phyloP scores from a whole-genome alignment of 2,113 vertebrate genomes.

The Mustela nigripes region DNA sequence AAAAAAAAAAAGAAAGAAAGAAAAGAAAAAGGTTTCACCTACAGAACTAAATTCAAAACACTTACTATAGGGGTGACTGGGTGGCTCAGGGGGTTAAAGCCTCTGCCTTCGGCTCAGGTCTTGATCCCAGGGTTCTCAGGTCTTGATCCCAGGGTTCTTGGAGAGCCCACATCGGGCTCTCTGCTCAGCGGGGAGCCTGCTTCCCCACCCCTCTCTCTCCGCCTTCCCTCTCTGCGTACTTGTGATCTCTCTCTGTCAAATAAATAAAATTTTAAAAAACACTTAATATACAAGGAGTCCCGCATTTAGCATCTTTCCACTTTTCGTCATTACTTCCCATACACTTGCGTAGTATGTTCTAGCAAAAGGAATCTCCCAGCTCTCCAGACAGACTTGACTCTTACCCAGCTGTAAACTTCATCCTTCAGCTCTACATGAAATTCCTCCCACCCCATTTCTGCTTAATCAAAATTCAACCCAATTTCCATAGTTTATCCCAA shows the following conservation, averaged over 20 bases:
- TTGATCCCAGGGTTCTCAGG: no score
- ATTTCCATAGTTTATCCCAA: background rate
- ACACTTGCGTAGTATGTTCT: background rate
- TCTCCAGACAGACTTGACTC: background rate
- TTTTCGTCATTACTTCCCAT: background rate
- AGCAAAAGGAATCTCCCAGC: background rate
- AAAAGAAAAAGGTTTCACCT: background rate
- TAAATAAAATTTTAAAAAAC: no score
- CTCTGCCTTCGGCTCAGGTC: no score
- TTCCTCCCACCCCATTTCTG: background rate
- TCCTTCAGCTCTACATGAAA: background rate
- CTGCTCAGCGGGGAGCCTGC: no score
- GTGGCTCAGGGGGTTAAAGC: no score
- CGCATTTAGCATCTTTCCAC: background rate
- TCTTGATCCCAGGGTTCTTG: no score
- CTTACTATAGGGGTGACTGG: background rate
- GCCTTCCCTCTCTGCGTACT: no score
- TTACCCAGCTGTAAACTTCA: background rate
- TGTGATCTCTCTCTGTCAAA: no score
- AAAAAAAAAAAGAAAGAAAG: background rate
- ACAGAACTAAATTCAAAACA: conserved; percentile 17
- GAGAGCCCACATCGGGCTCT: no score
- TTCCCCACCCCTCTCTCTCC: no score
- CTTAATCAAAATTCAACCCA: background rate
- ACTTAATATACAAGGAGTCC: background rate